Percentiles rank a stretch among this genome's conserved stretches.
Conservation (phyloP, 2,888 invertebrate genomes). For the Melieria omissa region DNA sequence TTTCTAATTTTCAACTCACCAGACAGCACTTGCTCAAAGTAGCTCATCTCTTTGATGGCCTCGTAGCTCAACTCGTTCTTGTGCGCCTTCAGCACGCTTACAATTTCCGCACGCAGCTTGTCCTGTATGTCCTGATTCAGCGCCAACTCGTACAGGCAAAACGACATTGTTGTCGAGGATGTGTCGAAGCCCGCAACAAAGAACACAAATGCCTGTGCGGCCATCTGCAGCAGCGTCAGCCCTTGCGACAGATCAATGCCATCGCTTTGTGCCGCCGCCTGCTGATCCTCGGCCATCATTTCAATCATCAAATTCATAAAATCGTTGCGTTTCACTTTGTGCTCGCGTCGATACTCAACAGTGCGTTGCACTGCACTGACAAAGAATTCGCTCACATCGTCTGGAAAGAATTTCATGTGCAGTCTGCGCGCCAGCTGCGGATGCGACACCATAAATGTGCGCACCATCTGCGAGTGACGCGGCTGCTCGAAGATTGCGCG, state of each 20-base stretch:
- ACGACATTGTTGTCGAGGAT: conserved; percentile 68
- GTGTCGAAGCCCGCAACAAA: conserved; percentile 71
- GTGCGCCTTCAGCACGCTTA: conserved; percentile 57
- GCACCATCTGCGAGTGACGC: conserved; percentile 37
- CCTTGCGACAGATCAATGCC: conserved; percentile 50
- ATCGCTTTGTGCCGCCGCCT: conserved; percentile 19
- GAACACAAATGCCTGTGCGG: conserved; percentile 70
- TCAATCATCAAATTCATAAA: conserved; percentile 70
- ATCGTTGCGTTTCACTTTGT: conserved; percentile 68
- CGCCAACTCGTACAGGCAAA: conserved; percentile 68
- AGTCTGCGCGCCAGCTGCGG: conserved; percentile 43
- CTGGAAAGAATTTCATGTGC: conserved; percentile 38
- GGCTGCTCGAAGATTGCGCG: conserved; percentile 40
- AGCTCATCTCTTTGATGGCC: conserved; percentile 66
- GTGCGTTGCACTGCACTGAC: conserved; percentile 38
- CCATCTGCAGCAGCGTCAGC: conserved; percentile 64
- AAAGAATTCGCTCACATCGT: conserved; percentile 65
- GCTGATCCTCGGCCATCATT: conserved; percentile 63
- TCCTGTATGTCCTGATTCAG: conserved; percentile 67
- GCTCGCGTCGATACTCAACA: conserved; percentile 39
- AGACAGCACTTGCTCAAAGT: conserved; percentile 67
- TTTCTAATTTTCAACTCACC: conserved; percentile 53
- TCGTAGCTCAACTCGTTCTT: conserved; percentile 67
- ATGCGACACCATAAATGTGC: conserved; percentile 39
- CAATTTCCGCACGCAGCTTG: conserved; percentile 65